Evolutionary conservation across 1,140 invertebrate species (phyloP).

Genomic region (Hirudo medicinalis): DNA sequence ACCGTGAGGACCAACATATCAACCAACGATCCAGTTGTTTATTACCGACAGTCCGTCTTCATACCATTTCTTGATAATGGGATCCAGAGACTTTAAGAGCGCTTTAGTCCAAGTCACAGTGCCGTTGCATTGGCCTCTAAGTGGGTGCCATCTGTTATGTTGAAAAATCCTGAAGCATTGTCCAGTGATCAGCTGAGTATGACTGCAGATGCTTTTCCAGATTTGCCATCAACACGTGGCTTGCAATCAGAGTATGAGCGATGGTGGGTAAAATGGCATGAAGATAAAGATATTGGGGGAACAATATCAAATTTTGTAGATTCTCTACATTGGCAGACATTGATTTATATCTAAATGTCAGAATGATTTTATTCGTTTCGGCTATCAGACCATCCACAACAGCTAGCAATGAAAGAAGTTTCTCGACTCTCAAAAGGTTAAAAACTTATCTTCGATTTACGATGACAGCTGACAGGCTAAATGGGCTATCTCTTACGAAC

Average conservation of each 20-base stretch:
- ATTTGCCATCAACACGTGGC: neutral
- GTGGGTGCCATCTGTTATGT: neutral
- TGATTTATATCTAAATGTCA: neutral
- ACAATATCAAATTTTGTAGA: constrained; percentile 4
- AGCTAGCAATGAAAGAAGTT: constrained; percentile 4
- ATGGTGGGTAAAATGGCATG: neutral
- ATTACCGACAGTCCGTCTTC: neutral
- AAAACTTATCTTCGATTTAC: constrained; percentile 2
- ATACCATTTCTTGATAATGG: constrained; percentile 2
- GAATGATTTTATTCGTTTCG: neutral
- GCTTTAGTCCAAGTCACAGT: neutral
- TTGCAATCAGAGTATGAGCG: constrained; percentile 4
- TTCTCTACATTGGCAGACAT: neutral
- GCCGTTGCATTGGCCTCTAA: neutral
- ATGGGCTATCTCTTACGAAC: neutral
- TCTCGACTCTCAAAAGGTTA: neutral
- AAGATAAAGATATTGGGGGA: neutral
- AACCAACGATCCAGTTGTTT: neutral
- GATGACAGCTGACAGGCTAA: neutral
- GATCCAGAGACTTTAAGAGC: neutral
- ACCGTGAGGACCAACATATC: neutral
- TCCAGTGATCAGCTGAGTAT: neutral
- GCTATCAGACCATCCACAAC: neutral
- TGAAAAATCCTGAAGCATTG: neutral
- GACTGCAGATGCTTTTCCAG: no score